These are phyloP conservation scores for Ectemnius continuus DNA, from an alignment of 2,888 invertebrate species.

Conservation along the genomic window DNA sequence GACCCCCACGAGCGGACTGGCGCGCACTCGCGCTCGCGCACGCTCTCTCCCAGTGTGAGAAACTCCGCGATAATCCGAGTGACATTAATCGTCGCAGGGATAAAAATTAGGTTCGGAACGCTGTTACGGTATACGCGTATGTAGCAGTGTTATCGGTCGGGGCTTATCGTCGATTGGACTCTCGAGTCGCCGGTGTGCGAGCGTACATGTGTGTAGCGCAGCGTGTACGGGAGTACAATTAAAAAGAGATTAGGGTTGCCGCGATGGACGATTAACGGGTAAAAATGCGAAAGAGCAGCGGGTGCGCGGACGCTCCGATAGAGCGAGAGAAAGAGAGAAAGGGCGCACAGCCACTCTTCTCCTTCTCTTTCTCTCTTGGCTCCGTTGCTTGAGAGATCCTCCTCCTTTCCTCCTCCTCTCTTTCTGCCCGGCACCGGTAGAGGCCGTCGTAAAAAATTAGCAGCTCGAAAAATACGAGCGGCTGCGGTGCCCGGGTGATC, in stretches of 20 bases:
- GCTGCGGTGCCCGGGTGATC: conserved; percentile 22
- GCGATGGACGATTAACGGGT: conserved; percentile 42
- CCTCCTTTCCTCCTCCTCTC: no score
- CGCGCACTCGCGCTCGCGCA: no score
- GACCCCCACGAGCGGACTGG: no score
- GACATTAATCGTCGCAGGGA: conserved; percentile 44
- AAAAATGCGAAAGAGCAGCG: conserved; percentile 29
- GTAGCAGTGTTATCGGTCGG: conserved; percentile 40
- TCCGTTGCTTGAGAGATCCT: no score
- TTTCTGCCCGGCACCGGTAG: conserved; percentile 11
- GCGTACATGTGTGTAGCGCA: conserved; percentile 17
- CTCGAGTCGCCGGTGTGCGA: no score
- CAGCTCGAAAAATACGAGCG: conserved; percentile 18
- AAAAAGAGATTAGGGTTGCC: conserved; percentile 55
- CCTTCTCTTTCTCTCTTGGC: no score
- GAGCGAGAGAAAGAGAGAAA: conserved; percentile 6
- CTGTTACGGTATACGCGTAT: conserved; percentile 16
- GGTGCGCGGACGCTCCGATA: conserved; percentile 14
- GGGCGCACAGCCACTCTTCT: no score
- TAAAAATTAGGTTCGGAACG: conserved; percentile 46
- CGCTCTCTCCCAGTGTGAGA: conserved; percentile 8
- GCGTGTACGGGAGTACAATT: conserved; percentile 43
- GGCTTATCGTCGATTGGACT: conserved; percentile 44
- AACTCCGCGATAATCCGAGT: conserved; percentile 42
- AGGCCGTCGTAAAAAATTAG: conserved; percentile 28